These are phyloP conservation scores for Dipodomys merriami DNA, from an alignment of 2,113 vertebrate genomes.

Conservation along the genomic window DNA sequence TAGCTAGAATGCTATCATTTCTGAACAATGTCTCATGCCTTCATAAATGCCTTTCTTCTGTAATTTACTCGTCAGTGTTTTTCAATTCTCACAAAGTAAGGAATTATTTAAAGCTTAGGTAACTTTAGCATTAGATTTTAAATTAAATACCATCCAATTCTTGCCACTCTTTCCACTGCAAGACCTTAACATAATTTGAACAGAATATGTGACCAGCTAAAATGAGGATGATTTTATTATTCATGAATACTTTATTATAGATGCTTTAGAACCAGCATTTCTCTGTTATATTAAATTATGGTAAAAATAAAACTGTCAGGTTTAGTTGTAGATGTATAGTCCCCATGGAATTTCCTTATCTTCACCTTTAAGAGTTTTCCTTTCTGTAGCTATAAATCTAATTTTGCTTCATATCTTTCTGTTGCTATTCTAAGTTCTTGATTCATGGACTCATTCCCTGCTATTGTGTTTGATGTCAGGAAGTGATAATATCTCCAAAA, in stretches of 20 bases:
- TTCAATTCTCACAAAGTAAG: conserved; percentile 53
- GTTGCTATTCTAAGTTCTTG: neutral
- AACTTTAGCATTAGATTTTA: conserved; percentile 73
- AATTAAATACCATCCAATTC: conserved; percentile 72
- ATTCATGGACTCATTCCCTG: neutral
- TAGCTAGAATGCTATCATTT: conserved; percentile 40
- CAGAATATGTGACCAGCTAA: conserved; percentile 77
- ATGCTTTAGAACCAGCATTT: conserved; percentile 77
- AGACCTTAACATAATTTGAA: conserved; percentile 82
- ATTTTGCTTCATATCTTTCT: conserved; percentile 68
- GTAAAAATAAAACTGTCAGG: conserved; percentile 79
- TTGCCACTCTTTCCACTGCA: conserved; percentile 76
- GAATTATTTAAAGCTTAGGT: conserved; percentile 74
- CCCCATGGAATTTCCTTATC: conserved; percentile 66
- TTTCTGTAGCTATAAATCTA: conserved; percentile 71
- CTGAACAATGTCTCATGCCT: conserved; percentile 10
- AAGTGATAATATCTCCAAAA: conserved; percentile 38
- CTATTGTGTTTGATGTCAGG: neutral
- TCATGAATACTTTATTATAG: conserved; percentile 81
- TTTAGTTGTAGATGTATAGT: conserved; percentile 70
- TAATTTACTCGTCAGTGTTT: neutral
- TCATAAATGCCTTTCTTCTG: conserved; percentile 23
- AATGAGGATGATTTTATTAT: conserved; percentile 82
- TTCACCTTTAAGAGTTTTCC: conserved; percentile 66
- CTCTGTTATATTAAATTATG: conserved; percentile 81